phyloP scores from a whole-genome alignment of 1,140 invertebrate genomes.

The Sitophilus oryzae region DNA sequence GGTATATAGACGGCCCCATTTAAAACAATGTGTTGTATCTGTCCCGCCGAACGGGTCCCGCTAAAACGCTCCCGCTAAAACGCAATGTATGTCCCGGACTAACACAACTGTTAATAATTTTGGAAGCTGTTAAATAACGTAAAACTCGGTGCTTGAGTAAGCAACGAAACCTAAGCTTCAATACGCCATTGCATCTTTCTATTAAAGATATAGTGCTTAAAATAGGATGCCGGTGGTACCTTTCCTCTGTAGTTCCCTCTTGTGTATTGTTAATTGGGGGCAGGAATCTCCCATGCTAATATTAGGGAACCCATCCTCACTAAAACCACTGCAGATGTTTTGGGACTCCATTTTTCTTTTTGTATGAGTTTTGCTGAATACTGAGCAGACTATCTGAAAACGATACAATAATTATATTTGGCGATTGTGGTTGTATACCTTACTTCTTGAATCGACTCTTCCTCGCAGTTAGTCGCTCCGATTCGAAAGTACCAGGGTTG shows the following conservation, averaged over 20 bases:
- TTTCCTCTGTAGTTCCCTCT: conserved; percentile 25
- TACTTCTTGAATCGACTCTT: too few relatives aligned
- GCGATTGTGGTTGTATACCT: too few relatives aligned
- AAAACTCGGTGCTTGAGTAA: conserved; percentile 28
- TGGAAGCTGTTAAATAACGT: conserved; percentile 26
- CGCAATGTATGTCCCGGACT: neutral
- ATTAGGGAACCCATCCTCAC: too few relatives aligned
- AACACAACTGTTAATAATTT: conserved; percentile 32
- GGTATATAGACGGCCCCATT: neutral
- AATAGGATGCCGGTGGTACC: conserved; percentile 33
- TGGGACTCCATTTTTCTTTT: too few relatives aligned
- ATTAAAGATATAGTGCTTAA: conserved; percentile 34
- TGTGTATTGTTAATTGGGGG: conserved; percentile 33
- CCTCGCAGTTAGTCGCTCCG: too few relatives aligned
- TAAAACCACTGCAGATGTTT: too few relatives aligned
- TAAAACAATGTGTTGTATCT: conserved; percentile 6
- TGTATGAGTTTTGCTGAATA: too few relatives aligned
- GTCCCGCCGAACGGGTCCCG: conserved; percentile 5
- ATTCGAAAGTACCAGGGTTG: too few relatives aligned
- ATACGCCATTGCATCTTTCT: conserved; percentile 41
- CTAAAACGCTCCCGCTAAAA: conserved; percentile 6
- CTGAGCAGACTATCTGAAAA: too few relatives aligned
- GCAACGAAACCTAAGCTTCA: conserved; percentile 38
- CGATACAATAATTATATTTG: too few relatives aligned
- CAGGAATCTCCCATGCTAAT: too few relatives aligned